Conservation (phyloP, 2,888 invertebrate genomes). For the Lasioglossum oenotherae region DNA sequence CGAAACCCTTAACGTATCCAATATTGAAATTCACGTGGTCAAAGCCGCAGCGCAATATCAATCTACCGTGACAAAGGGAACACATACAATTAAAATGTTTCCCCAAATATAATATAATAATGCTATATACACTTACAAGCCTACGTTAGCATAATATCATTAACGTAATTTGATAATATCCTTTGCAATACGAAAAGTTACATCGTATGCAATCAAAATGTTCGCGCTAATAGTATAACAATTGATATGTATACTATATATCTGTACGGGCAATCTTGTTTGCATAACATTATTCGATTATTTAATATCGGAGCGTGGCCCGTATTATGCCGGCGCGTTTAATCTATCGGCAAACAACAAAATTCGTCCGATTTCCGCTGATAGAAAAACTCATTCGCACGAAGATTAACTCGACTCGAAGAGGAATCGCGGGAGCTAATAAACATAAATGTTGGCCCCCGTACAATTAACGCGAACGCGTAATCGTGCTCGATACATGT, state of each 20-base stretch:
- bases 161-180: background rate
- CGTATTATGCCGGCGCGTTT: background rate
- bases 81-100: background rate
- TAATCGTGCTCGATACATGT: conserved; percentile 32
- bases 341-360: background rate
- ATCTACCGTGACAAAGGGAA: no score
- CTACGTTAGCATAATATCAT: background rate
- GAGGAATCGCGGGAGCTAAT: conserved; percentile 13
- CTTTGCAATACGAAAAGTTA: background rate
- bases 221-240: background rate
- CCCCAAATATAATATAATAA: background rate
- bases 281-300: background rate
- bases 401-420: background rate
- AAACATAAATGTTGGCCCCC: conserved; percentile 14
- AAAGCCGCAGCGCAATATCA: no score
- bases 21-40: no score
- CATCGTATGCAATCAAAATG: background rate
- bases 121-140: background rate
- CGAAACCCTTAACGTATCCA: no score
- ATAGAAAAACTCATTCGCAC: background rate
- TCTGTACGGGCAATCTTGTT: background rate
- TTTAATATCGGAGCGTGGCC: background rate
- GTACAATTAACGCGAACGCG: conserved; percentile 44
- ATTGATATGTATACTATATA: background rate
- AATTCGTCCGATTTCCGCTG: background rate